Conservation (phyloP, 2,888 invertebrate genomes). For the Alcis repandata region DNA sequence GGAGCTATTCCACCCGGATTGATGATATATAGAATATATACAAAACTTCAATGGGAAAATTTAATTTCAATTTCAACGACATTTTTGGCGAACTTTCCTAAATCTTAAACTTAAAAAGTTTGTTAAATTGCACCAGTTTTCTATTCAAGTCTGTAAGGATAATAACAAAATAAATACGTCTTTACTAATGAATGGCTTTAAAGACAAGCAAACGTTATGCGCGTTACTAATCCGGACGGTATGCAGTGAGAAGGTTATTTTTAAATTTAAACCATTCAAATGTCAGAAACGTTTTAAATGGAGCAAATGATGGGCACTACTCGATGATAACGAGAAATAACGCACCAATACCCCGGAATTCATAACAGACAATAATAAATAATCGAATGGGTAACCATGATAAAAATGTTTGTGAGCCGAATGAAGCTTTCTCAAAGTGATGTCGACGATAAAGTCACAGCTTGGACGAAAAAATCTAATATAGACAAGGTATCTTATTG, state of each 20-base stretch:
- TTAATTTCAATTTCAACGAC: too few relatives aligned
- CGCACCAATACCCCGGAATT: background rate
- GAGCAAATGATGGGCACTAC: conserved; percentile 31
- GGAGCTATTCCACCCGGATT: background rate
- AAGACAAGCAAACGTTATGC: conserved; percentile 37
- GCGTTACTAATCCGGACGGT: conserved; percentile 50
- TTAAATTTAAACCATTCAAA: conserved; percentile 50
- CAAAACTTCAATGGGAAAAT: too few relatives aligned
- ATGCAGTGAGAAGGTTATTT: conserved; percentile 54
- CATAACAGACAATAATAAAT: background rate
- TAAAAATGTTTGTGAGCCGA: too few relatives aligned
- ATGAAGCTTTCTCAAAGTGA: too few relatives aligned
- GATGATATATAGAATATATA: too few relatives aligned
- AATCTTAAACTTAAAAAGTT: background rate
- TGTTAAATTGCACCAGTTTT: background rate
- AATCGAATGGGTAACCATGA: background rate
- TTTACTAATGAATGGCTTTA: conserved; percentile 33
- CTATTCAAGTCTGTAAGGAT: conserved; percentile 1
- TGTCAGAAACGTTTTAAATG: conserved; percentile 47
- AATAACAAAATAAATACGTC: conserved; percentile 35
- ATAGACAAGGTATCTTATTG: too few relatives aligned
- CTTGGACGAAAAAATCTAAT: too few relatives aligned
- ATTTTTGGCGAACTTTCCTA: background rate
- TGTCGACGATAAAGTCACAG: too few relatives aligned
- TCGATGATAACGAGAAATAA: conserved; percentile 22